Conservation (phyloP, 2,888 invertebrate genomes). For the Xylota sylvarum region DNA sequence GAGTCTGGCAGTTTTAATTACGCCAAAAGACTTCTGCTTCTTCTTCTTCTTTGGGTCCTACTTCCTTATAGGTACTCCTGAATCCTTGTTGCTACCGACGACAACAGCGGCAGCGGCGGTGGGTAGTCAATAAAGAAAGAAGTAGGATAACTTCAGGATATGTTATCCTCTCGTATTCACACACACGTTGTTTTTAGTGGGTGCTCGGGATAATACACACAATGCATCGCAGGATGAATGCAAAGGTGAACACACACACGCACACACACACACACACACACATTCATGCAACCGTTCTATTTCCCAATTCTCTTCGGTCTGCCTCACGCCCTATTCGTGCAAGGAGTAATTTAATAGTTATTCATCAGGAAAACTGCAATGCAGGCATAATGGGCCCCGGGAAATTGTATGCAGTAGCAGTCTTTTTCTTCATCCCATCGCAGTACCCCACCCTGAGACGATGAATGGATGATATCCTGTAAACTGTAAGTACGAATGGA, state of each 20-base stretch:
- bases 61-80: slow-evolving; percentile 17
- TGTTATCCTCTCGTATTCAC: slow-evolving; percentile 59
- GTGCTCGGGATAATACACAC: slow-evolving; percentile 34
- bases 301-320: slow-evolving; percentile 61
- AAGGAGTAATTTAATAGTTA: slow-evolving; percentile 76
- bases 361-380: slow-evolving; percentile 76
- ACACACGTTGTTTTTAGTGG: slow-evolving; percentile 58
- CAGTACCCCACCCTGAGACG: slow-evolving; percentile 6
- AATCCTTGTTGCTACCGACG: slow-evolving; percentile 5
- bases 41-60: slow-evolving; percentile 29
- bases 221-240: slow-evolving; percentile 48
- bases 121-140: slow-evolving; percentile 24
- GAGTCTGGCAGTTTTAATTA: slow-evolving; percentile 77
- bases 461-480: slow-evolving; percentile 65
- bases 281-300: slow-evolving; percentile 21
- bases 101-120: no score
- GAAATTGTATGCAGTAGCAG: slow-evolving; percentile 75
- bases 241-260: slow-evolving; percentile 42
- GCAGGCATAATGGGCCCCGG: slow-evolving; percentile 74
- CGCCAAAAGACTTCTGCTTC: slow-evolving; percentile 58
- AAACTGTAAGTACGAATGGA: slow-evolving; percentile 57
- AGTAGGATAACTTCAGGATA: slow-evolving; percentile 64
- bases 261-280: no score
- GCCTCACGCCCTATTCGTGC: slow-evolving; percentile 7
- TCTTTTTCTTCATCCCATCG: not conserved